Base-by-base conservation (phyloP, 2,797 vertebrate genomes). In the Lithobates sylvaticus region DNA sequence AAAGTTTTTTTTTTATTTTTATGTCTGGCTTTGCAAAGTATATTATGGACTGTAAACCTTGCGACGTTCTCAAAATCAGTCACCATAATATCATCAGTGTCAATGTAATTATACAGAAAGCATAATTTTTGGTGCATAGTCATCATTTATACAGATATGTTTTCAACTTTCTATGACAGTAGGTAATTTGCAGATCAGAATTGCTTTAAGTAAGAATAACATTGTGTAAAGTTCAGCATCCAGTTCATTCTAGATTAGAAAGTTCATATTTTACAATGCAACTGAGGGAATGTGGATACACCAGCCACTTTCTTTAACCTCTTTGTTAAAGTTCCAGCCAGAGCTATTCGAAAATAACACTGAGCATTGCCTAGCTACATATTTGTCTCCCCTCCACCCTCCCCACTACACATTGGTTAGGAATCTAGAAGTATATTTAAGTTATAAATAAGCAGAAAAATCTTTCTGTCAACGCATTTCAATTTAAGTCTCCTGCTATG, bases 391-490 rank as follows among this genome's bases (percentile, higher is more conserved):
- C 50, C 42, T 39, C 71, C 54, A 18, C 32, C 34, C 42, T 39
- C 61, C 54, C 70, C 36, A 70, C 16, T 74, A 68, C 64, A 67
- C 36, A 75, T 23, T 68, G 58, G 86, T 84, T 87, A 83, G 78
- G 69, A 36, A 78, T 70, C 32, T 27, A 84, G 44, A 61, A 69
- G 88, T 84, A 89, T 89, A 89, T 90, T 91, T 88, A 89, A 88
- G 90, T 90, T 89, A 91, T 91, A 89, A 89, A 89, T 89, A 91
- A 89, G 89, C 84, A 50, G 34, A 84, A 90, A 89, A 91, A 88
- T 89, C 88, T 83, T 92, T 92, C 93, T 93, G 90, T 94, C 92
- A 92, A 90, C 92, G 90, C 89, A 78, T 92, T 94, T 92, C 91
- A 93, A 92, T 93, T 92, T 90, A 88, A 87, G 87, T 89, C 88